phyloP scores from a whole-genome alignment of 2,797 vertebrate genomes.

The Ibycter americanus region DNA sequence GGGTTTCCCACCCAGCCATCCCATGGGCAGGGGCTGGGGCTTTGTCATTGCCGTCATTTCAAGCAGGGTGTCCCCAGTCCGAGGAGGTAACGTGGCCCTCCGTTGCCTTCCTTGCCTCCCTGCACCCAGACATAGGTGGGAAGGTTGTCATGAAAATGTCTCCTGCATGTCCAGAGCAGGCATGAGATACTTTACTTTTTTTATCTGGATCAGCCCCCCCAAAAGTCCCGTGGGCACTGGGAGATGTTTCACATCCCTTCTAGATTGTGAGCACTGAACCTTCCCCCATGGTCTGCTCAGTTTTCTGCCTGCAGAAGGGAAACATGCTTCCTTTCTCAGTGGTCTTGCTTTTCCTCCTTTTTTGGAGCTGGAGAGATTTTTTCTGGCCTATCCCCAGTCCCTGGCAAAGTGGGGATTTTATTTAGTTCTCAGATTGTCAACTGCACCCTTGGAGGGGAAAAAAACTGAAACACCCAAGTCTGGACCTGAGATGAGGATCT shows the following conservation, averaged over 20 bases:
- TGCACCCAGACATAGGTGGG: background rate
- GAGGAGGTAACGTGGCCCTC: background rate
- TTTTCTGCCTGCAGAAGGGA: background rate
- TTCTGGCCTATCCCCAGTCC: background rate
- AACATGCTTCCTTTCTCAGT: background rate
- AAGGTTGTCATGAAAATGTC: background rate
- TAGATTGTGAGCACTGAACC: background rate
- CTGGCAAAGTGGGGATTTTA: background rate
- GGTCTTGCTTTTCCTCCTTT: background rate
- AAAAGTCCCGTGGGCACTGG: background rate
- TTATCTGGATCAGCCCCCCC: background rate
- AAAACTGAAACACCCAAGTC: background rate
- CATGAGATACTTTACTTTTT: background rate
- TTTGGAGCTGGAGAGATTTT: background rate
- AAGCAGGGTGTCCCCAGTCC: background rate
- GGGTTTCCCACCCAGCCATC: background rate
- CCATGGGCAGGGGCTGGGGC: background rate
- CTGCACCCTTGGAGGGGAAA: background rate
- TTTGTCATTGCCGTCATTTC: background rate
- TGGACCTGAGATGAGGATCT: background rate
- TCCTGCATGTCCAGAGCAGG: background rate
- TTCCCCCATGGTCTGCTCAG: accelerated
- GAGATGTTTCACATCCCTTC: background rate
- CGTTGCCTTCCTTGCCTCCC: background rate
- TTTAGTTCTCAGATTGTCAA: background rate